Evolutionary conservation across 2,797 vertebrate species (phyloP), one percentile per base, ranked within the genome.

Genomic region (Lepilemur ruficaudatus): DNA sequence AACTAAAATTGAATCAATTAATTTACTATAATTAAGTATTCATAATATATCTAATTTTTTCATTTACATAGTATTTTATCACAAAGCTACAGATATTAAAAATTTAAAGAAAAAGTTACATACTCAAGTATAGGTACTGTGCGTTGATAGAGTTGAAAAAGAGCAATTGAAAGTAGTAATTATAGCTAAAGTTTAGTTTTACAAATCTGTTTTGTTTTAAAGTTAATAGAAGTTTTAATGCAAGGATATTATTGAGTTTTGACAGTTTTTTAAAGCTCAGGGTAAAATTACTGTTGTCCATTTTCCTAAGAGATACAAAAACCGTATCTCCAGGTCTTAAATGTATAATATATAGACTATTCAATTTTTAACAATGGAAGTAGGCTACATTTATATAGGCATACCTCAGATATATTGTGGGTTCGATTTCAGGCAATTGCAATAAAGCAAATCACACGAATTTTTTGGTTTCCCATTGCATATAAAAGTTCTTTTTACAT

Each of bases 21-120:
- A 89, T 43, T 89, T 91, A 94, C 9, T 79, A 0, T 95, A 79
- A 59, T 86, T 95, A 86, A 91, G 57, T 79, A 90, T 81, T 75
- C 25, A 63, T 32, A 25, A 20, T 91, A 18, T 70, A 43, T 72
- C 69, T 89, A 14, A 89, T 79, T 32, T 96, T 92, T 85, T 88
- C 22, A 82, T 82, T 78, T 82, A 78, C 9, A 46, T 75, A 85
- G 6, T 61, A 12, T 95, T 91, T 88, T 89, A 57, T 91, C 12
- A 55, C 41, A 86, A 46, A 91, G 89, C 35, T 94, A 3, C 38
- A 86, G 32, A 90, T 85, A 17, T 7, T 95, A 61, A 87, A 67
- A 85, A 89, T 69, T 50, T 94, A 72, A 81, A 87, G 38, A 20
- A 84, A 73, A 91, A 30, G n/a, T 73, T 96, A 59, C 7, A 32